Evolutionary conservation across 2,113 vertebrate genomes (phyloP).

Genomic region (Cyanoliseus patagonus): DNA sequence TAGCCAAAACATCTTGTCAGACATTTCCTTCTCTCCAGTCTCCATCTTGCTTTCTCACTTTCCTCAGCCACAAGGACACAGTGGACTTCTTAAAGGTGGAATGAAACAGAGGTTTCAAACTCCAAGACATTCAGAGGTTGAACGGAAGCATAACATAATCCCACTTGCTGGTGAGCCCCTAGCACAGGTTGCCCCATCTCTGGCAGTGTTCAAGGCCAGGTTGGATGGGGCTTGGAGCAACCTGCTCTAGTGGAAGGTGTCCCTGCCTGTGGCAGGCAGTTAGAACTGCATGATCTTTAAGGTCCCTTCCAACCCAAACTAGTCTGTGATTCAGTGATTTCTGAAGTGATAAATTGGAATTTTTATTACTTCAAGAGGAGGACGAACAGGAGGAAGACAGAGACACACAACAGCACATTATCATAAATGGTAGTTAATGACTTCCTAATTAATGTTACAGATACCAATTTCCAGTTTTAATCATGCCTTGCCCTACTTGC

Average conservation of each 20-base stretch:
- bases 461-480: conserved; percentile 38
- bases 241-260: neutral
- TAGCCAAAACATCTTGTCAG: neutral
- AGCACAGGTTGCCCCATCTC: neutral
- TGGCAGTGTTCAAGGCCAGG: neutral
- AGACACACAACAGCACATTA: neutral
- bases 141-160: neutral
- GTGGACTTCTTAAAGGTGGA: neutral
- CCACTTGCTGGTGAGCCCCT: neutral
- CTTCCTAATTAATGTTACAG: conserved; percentile 28
- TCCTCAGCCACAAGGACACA: neutral
- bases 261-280: neutral
- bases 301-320: neutral
- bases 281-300: neutral
- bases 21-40: neutral
- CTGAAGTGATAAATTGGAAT: neutral
- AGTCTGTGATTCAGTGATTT: neutral
- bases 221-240: neutral
- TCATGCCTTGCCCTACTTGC: conserved; percentile 7
- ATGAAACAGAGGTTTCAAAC: neutral
- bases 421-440: neutral
- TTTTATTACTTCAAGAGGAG: neutral
- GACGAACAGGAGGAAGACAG: neutral
- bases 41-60: neutral
- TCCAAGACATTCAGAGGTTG: neutral